A percentile compares a stretch with the other conserved stretches of the same genome.
Conservation (phyloP, 2,113 vertebrate species). For the Illadopsis cleaveri region DNA sequence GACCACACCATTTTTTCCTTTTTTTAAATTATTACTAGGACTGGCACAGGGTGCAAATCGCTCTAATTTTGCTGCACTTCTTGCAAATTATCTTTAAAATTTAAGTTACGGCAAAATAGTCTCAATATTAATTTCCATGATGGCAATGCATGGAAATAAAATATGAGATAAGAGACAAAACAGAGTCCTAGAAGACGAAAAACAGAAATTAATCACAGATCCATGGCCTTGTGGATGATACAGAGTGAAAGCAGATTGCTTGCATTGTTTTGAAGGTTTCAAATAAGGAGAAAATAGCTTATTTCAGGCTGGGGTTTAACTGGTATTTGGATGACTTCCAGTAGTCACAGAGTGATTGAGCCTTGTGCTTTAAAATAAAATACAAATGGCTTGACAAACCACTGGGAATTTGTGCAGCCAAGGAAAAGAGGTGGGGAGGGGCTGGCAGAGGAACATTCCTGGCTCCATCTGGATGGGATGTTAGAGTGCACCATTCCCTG, state of each 20-base stretch:
- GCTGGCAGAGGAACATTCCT: neutral
- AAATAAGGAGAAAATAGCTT: neutral
- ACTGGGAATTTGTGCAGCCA: neutral
- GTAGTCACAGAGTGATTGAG: neutral
- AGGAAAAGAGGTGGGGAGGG: neutral
- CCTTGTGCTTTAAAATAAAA: conserved; percentile 30
- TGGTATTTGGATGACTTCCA: conserved; percentile 42
- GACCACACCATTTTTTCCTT: rapidly evolving
- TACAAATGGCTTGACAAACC: neutral
- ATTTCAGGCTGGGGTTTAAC: conserved; percentile 23
- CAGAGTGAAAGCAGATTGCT: conserved; percentile 11
- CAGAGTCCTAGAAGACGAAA: neutral
- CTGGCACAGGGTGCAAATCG: neutral
- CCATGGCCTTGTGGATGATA: neutral
- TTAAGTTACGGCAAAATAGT: neutral
- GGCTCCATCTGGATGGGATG: neutral
- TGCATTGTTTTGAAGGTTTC: conserved; percentile 9
- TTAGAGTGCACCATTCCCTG: neutral
- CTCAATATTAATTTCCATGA: neutral
- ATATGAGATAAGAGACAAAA: neutral
- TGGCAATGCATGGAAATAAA: neutral
- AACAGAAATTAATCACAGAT: neutral
- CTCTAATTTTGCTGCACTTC: neutral
- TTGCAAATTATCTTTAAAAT: rapidly evolving
- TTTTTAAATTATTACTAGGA: neutral